Conservation (phyloP, 1,140 invertebrate species). For the Aporrectodea caliginosa region DNA sequence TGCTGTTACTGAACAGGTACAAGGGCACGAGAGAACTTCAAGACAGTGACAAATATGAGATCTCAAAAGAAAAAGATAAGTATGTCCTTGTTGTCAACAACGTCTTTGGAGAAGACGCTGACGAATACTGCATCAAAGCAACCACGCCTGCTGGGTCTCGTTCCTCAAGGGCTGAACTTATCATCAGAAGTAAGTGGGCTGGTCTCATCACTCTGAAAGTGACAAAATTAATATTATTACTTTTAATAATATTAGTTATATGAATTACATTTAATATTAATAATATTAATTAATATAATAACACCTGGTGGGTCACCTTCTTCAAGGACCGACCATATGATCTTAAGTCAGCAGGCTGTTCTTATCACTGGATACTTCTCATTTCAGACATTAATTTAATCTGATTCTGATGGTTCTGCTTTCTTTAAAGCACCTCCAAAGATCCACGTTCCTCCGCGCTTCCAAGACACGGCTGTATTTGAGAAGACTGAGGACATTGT, state of each 20-base stretch:
- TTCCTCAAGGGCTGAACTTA: conserved; percentile 84
- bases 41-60: conserved; percentile 82
- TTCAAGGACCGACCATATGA: no score
- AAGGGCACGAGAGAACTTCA: conserved; percentile 86
- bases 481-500: conserved; percentile 96
- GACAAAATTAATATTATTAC: no score
- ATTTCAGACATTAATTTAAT: no score
- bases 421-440: conserved; percentile 79
- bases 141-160: conserved; percentile 88
- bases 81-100: conserved; percentile 84
- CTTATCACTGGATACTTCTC: no score
- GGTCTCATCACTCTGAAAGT: no score
- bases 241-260: no score
- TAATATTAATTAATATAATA: no score
- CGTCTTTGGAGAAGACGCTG: conserved; percentile 94
- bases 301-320: no score
- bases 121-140: conserved; percentile 93
- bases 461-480: conserved; percentile 93
- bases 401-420: no score
- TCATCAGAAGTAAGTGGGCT: conserved; percentile 89
- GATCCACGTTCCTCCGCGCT: conserved; percentile 92
- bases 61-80: conserved; percentile 77
- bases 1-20: no score
- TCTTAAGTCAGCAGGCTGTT: no score
- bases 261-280: no score